These are phyloP conservation scores for Cotesia chilonis DNA, from an alignment of 1,140 invertebrate genomes.

Conservation along the genomic window DNA sequence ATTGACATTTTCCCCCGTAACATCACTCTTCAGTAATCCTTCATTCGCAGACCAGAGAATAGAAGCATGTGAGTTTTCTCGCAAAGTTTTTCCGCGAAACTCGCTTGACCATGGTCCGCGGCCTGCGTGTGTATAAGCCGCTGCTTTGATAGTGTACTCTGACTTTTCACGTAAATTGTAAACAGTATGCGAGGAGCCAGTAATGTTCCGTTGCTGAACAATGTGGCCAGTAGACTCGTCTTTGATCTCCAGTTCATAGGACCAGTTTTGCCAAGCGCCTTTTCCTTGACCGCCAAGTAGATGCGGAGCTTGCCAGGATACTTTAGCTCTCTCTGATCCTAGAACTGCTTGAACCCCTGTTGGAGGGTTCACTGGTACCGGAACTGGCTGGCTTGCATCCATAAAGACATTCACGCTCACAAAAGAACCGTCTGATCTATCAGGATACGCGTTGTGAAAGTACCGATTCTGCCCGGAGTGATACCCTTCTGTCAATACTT, in stretches of 20 bases:
- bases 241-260: conserved; percentile 80
- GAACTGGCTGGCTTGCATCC: conserved; percentile 76
- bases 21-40: conserved; percentile 76
- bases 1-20: conserved; percentile 76
- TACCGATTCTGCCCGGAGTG: conserved; percentile 72
- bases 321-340: conserved; percentile 75
- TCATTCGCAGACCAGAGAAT: conserved; percentile 78
- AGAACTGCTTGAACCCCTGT: conserved; percentile 80
- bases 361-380: conserved; percentile 80
- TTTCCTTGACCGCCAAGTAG: conserved; percentile 80
- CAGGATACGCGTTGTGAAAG: conserved; percentile 78
- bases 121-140: conserved; percentile 79
- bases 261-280: conserved; percentile 86
- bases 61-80: conserved; percentile 65
- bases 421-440: conserved; percentile 61
- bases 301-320: conserved; percentile 82
- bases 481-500: conserved; percentile 79
- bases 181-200: conserved; percentile 71
- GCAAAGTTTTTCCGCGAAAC: conserved; percentile 75
- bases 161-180: conserved; percentile 76
- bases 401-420: conserved; percentile 70
- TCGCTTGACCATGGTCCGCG: conserved; percentile 82
- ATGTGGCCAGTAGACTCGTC: conserved; percentile 67
- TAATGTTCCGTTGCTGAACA: conserved; percentile 68
- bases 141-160: conserved; percentile 79